A percentile compares a stretch with the other conserved stretches of the same genome.
Evolutionary conservation across 2,888 invertebrate species (phyloP).

Genomic region (Harmothoe impar): DNA sequence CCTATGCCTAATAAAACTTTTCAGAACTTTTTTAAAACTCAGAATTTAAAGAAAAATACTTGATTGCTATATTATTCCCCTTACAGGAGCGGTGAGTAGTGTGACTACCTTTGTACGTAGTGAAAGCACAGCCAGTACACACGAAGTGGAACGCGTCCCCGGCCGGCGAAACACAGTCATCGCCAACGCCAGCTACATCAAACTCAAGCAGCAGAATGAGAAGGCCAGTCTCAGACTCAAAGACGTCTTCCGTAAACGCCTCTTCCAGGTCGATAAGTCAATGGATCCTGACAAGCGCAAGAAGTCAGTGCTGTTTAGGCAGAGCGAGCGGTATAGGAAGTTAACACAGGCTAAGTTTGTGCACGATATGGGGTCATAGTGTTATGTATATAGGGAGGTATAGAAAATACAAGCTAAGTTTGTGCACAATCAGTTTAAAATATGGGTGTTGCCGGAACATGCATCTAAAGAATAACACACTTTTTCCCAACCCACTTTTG

Average conservation of each 20-base stretch:
- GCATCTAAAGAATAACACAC: too few species aligned
- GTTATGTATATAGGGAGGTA: too few species aligned
- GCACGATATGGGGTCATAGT: neutral
- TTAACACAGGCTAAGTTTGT: neutral
- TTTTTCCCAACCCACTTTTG: too few species aligned
- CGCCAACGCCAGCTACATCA: neutral
- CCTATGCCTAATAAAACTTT: too few species aligned
- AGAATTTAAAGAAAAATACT: too few species aligned
- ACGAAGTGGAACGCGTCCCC: neutral
- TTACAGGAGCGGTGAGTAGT: neutral
- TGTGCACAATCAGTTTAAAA: too few species aligned
- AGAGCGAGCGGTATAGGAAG: neutral
- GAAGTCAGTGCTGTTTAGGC: slow-evolving; percentile 13
- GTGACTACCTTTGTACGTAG: slow-evolving; percentile 3
- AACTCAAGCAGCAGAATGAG: neutral
- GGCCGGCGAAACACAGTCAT: slow-evolving; percentile 31
- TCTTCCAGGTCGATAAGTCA: slow-evolving; percentile 19
- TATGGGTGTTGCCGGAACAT: too few species aligned
- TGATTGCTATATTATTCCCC: too few species aligned
- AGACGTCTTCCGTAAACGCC: neutral
- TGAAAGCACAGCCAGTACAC: neutral
- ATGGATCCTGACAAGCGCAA: slow-evolving; percentile 24
- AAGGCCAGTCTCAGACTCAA: neutral
- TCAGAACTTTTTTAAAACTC: too few species aligned
- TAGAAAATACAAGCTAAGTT: too few species aligned